These are phyloP conservation scores for Mimumesa dahlbomi DNA, from an alignment of 2,888 invertebrate species.

Conservation along the genomic window DNA sequence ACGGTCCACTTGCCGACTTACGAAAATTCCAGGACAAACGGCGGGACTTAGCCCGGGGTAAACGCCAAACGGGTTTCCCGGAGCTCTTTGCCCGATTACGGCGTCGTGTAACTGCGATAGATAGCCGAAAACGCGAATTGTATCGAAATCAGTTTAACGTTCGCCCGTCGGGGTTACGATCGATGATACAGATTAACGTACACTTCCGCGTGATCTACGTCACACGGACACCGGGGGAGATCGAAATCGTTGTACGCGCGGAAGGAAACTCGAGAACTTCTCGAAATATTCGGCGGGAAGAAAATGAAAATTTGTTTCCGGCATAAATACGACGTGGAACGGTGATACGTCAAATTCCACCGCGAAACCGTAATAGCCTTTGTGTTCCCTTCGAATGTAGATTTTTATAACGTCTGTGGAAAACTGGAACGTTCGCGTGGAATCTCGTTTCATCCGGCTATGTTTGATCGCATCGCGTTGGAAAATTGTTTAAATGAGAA, in stretches of 20 bases:
- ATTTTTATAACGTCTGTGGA: too few relatives aligned
- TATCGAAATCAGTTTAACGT: slow-evolving; percentile 6
- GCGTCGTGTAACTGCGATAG: not conserved
- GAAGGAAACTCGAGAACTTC: too few relatives aligned
- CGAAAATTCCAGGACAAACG: slow-evolving; percentile 27
- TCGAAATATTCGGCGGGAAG: too few relatives aligned
- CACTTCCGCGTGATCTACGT: not conserved
- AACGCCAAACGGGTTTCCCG: slow-evolving; percentile 10
- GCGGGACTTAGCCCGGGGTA: slow-evolving; percentile 25
- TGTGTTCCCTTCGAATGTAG: not conserved
- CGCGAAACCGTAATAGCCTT: not conserved
- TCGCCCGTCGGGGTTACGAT: not conserved
- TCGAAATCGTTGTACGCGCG: too few relatives aligned
- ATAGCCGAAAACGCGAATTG: not conserved
- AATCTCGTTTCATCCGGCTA: too few relatives aligned
- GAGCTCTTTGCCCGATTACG: slow-evolving; percentile 31
- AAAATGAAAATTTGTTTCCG: not conserved
- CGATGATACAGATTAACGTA: not conserved
- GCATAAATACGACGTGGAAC: not conserved
- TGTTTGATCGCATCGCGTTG: too few relatives aligned
- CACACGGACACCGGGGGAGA: not conserved
- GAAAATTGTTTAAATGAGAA: too few relatives aligned
- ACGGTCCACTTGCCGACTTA: slow-evolving; percentile 26
- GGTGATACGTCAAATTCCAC: not conserved
- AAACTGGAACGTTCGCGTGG: too few relatives aligned